Evolutionary conservation across 37 sponge, comb jelly and placozoan species (phyloP), one percentile per base, ranked within the genome.

Genomic region (Agelas oroides): DNA sequence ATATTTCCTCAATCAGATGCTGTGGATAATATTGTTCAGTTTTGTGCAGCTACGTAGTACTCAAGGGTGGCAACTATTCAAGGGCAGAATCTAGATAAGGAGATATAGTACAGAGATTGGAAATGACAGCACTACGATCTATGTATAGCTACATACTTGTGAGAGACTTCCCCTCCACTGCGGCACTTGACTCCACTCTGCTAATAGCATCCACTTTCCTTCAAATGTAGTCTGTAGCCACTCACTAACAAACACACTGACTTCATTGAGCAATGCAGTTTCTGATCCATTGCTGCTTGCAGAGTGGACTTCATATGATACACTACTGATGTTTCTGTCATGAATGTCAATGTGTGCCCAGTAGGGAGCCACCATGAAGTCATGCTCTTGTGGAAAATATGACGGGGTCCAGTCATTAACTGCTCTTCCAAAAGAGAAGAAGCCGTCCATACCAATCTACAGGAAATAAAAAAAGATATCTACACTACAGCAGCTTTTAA

Each of bases 281-380:
- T n/a, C n/a, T n/a, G n/a, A 16, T 1, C 61, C 65, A 53, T n/a
- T n/a, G n/a, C 39, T 59, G 52, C 27, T 41, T 25, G 63, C 12
- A 28, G 63, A 40, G 27, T 65, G 76, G 30, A 75, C 59, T 41
- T 78, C 79, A 28, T 60, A 78, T 1, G 79, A 78, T 31, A 78
- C 79, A 8, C 33, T 30, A 54, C 85, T 70, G 5, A 34, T 24
- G 17, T 25, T 36, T 57, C 5, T 24, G 13, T 77, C 85, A 61
- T n/a, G 25, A 65, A 61, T 75, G 55, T 74, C 32, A n/a, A 53
- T 25, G 30, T 75, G 59, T 17, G 65, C 77, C 70, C 59, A 41
- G 40, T 35, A 84, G 14, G 85, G 76, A 72, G 77, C 77, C 34
- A 84, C 53, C 11, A 84, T 64, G 28, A 46, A 78, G 53, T n/a